Conservation (phyloP, 1,140 invertebrate species). For the Sesamia nonagrioides region DNA sequence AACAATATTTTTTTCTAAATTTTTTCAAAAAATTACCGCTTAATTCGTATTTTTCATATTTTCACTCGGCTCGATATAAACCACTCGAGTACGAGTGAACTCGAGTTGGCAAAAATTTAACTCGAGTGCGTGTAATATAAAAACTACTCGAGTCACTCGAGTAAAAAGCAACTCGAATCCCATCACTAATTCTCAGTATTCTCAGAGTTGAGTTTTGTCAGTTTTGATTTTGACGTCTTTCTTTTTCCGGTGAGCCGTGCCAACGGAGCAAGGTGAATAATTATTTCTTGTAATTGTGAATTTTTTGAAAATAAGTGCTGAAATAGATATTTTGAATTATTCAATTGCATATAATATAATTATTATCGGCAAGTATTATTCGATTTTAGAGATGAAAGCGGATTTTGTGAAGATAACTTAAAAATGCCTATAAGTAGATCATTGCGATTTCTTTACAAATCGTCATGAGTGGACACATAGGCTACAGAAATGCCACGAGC, state of each 20-base stretch:
- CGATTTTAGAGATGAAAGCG: constrained; percentile 58
- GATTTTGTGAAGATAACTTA: constrained; percentile 63
- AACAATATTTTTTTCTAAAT: too few species aligned
- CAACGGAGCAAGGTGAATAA: constrained; percentile 63
- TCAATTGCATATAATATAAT: neutral
- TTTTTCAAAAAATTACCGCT: too few species aligned
- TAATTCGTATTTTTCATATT: too few species aligned
- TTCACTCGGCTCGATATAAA: too few species aligned
- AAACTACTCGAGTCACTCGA: too few species aligned
- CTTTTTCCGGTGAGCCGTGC: constrained; percentile 73
- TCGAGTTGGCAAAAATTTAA: too few species aligned
- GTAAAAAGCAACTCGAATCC: too few species aligned
- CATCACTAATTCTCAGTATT: too few species aligned
- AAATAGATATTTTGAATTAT: neutral
- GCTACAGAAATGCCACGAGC: constrained; percentile 71
- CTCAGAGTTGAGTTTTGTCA: too few species aligned
- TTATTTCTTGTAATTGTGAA: neutral
- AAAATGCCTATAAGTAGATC: constrained; percentile 75
- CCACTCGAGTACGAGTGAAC: too few species aligned
- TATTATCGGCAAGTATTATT: constrained; percentile 11
- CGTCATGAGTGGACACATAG: constrained; percentile 71
- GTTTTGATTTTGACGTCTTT: constrained; percentile 58
- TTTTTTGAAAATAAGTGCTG: constrained; percentile 42
- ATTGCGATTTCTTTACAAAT: constrained; percentile 60
- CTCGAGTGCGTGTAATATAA: too few species aligned